Percentiles rank a stretch among this genome's conserved stretches.
phyloP scores from a whole-genome alignment of 2,797 vertebrate genomes.

The Tragelaphus eurycerus region DNA sequence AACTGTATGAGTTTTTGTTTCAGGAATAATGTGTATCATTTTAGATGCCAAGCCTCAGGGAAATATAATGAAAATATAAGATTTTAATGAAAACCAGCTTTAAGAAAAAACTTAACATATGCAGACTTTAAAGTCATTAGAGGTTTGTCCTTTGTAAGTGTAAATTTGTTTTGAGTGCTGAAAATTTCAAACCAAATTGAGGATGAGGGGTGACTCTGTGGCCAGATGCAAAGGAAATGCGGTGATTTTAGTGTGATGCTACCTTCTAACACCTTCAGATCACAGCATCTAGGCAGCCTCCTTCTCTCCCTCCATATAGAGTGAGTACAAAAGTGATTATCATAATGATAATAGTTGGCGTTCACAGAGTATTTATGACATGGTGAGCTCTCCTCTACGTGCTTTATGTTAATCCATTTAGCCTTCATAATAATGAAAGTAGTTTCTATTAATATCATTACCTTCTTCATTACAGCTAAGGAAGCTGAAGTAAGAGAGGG shows the following conservation, averaged over 20 bases:
- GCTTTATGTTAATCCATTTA: not conserved
- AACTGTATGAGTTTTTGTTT: not conserved
- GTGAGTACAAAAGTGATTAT: not conserved
- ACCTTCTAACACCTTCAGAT: not conserved
- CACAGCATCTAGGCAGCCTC: not conserved
- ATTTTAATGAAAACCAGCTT: not conserved
- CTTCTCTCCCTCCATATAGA: not conserved
- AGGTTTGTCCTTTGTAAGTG: not conserved
- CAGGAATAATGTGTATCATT: not conserved
- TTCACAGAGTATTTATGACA: not conserved
- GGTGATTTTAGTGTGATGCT: not conserved
- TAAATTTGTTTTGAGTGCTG: not conserved
- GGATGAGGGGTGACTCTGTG: not conserved
- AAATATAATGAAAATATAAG: not conserved
- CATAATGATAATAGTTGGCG: not conserved
- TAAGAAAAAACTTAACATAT: not conserved
- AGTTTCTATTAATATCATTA: not conserved
- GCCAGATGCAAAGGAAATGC: conserved; percentile 1
- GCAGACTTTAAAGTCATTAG: not conserved
- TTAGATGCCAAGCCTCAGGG: not conserved
- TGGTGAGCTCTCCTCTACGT: not conserved
- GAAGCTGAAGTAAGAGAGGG: not conserved
- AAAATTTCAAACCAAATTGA: not conserved
- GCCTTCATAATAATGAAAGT: not conserved
- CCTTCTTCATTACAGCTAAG: not conserved